Conservation (phyloP, 2,797 vertebrate genomes). For the Platalea minor region DNA sequence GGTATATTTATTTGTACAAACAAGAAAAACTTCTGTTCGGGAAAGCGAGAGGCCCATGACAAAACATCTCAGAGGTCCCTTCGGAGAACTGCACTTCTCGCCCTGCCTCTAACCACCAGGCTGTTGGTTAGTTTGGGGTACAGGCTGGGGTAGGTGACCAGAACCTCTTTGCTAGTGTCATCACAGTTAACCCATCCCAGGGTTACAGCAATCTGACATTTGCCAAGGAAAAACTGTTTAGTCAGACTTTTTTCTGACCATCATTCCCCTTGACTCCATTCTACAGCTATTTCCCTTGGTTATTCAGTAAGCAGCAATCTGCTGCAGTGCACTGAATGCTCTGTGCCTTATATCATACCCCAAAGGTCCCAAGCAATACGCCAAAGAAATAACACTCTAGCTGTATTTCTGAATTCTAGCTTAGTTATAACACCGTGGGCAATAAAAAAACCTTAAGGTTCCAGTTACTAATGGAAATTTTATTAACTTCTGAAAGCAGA, state of each 20-base stretch:
- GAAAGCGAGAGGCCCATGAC: neutral
- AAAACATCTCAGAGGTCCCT: neutral
- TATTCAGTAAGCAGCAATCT: constrained; percentile 24
- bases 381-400: constrained; percentile 41
- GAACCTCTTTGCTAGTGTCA: neutral
- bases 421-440: neutral
- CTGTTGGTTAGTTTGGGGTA: neutral
- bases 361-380: constrained; percentile 34
- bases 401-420: constrained; percentile 3
- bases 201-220: neutral
- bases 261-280: neutral
- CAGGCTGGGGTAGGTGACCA: neutral
- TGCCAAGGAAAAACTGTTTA: neutral
- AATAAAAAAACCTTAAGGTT: neutral
- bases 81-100: neutral
- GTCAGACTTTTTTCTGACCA: constrained; percentile 7
- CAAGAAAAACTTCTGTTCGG: neutral
- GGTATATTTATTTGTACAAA: neutral
- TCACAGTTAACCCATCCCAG: neutral
- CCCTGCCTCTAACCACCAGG: neutral
- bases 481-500: neutral
- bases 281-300: constrained; percentile 21
- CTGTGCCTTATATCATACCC: constrained; percentile 29
- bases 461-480: constrained; percentile 17
- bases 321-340: neutral